Conservation (phyloP, 2,113 vertebrate genomes). For the Eupsittula cactorum region DNA sequence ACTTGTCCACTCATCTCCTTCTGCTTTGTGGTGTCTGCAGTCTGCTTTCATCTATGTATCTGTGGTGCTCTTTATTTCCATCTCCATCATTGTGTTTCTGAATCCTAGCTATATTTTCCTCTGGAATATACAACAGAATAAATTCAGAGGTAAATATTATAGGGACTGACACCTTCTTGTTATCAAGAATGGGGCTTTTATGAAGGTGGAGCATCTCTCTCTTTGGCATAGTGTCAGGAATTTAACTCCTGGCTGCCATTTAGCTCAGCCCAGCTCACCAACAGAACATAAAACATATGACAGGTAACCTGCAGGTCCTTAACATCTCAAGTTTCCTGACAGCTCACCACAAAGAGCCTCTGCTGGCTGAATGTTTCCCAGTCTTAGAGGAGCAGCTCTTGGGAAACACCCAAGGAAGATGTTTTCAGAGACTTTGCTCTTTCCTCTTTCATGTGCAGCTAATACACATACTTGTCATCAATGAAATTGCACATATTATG, state of each 20-base stretch:
- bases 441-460: not conserved
- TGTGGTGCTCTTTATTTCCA: not conserved
- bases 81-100: not conserved
- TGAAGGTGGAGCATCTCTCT: not conserved
- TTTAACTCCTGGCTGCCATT: not conserved
- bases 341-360: not conserved
- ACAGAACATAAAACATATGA: not conserved
- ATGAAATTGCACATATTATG: not conserved
- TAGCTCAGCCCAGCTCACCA: not conserved
- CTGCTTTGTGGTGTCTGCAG: not conserved
- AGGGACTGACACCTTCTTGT: not conserved
- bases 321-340: not conserved
- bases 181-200: not conserved
- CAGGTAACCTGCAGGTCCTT: not conserved
- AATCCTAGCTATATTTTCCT: not conserved
- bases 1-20: not conserved
- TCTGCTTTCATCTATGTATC: not conserved
- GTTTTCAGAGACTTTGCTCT: not conserved
- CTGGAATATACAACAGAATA: not conserved
- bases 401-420: not conserved
- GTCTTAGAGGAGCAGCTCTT: not conserved
- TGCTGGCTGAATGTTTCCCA: not conserved
- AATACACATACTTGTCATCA: not conserved
- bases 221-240: not conserved
- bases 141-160: not conserved